Conservation (phyloP, 2,888 invertebrate genomes). For the Apamea monoglypha region DNA sequence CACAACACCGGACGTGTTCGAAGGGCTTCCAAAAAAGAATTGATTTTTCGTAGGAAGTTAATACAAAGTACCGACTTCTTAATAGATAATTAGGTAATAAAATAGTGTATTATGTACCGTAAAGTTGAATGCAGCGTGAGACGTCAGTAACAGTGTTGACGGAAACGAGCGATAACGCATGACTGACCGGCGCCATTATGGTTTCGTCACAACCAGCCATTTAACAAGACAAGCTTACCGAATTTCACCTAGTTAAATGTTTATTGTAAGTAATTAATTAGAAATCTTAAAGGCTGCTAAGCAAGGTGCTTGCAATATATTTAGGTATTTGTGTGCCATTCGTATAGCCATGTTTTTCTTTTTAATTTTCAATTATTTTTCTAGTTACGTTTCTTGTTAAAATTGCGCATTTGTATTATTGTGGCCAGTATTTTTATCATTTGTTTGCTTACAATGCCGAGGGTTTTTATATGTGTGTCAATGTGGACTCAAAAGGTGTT, state of each 20-base stretch:
- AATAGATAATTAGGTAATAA: conserved; percentile 67
- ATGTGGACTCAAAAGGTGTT: not conserved
- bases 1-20: conserved; percentile 55
- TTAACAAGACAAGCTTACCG: conserved; percentile 59
- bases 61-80: conserved; percentile 46
- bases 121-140: conserved; percentile 51
- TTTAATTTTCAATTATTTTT: conserved; percentile 1
- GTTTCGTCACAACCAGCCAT: conserved; percentile 56
- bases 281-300: conserved; percentile 42
- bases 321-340: conserved; percentile 31
- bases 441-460: not conserved
- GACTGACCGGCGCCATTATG: conserved; percentile 57
- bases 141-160: conserved; percentile 49
- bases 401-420: not conserved
- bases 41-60: conserved; percentile 61
- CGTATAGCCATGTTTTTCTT: conserved; percentile 16
- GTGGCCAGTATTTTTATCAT: not conserved
- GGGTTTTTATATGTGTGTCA: not conserved
- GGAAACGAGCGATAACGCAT: conserved; percentile 65
- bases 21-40: conserved; percentile 61
- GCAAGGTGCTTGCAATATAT: conserved; percentile 31
- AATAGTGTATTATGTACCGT: conserved; percentile 64
- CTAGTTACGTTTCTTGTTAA: conserved; percentile 11
- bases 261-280: conserved; percentile 52
- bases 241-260: conserved; percentile 54